These are phyloP conservation scores for Holothuria glaberrima DNA, from an alignment of 35 echinoderm and acorn worm genomes.

Conservation along the genomic window DNA sequence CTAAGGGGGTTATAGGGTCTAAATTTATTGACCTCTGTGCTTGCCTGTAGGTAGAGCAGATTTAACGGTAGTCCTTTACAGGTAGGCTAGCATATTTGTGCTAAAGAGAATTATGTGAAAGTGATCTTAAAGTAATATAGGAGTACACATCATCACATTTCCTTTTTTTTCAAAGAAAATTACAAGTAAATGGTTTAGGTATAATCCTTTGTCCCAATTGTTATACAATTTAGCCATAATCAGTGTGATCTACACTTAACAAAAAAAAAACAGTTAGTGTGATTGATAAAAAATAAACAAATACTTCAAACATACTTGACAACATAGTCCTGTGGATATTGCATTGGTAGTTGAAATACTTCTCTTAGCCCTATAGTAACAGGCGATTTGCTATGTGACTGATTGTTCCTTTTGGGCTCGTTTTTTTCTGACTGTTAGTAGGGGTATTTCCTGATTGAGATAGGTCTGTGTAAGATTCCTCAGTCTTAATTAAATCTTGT, in stretches of 20 bases:
- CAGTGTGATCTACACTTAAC: not conserved
- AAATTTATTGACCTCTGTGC: too few species aligned
- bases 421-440: not conserved
- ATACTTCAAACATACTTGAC: not conserved
- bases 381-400: not conserved
- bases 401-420: not conserved
- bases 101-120: too few species aligned
- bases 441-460: not conserved
- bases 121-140: not conserved
- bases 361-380: not conserved
- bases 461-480: not conserved
- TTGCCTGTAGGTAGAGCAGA: too few species aligned
- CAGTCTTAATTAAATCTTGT: constrained; percentile 16
- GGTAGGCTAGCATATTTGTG: too few species aligned
- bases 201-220: too few species aligned
- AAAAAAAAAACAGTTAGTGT: not conserved
- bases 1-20: too few species aligned
- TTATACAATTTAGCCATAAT: not conserved
- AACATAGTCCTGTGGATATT: not conserved
- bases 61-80: too few species aligned
- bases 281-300: not conserved
- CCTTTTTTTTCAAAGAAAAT: too few species aligned
- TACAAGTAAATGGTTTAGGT: too few species aligned
- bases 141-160: not conserved
- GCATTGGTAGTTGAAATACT: not conserved